These are phyloP conservation scores for Terrapene triunguis DNA, from an alignment of 2,113 vertebrate genomes.

Conservation along the genomic window DNA sequence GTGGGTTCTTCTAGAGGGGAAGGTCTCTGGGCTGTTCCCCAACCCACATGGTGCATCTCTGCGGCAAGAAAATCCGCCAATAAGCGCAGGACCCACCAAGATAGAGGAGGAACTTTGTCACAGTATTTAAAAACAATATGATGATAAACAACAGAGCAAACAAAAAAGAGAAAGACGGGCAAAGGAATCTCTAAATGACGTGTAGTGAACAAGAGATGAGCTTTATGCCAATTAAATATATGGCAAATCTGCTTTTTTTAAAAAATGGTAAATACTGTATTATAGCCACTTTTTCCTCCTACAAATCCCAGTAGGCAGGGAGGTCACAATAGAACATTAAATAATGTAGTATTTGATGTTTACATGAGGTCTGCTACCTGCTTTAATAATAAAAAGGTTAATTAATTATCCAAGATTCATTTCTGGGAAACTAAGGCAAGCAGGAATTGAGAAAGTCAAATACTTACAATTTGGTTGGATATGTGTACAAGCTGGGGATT, in stretches of 20 bases:
- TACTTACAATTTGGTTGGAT: constrained; percentile 5
- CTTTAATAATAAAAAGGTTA: constrained; percentile 12
- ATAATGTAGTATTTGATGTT: constrained; percentile 15
- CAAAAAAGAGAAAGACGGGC: background rate
- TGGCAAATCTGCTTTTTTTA: constrained; percentile 5
- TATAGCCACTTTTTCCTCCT: background rate
- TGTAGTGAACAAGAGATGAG: background rate
- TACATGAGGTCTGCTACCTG: background rate
- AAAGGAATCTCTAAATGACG: background rate
- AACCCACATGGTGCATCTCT: too few species aligned
- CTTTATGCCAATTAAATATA: background rate
- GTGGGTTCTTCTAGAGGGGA: too few species aligned
- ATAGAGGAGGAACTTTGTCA: too few species aligned
- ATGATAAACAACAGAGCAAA: background rate
- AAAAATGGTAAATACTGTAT: background rate
- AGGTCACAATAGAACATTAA: constrained; percentile 14
- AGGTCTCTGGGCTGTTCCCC: too few species aligned
- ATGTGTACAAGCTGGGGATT: background rate
- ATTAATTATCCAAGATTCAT: background rate
- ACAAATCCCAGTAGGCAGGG: background rate
- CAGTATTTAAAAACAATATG: background rate
- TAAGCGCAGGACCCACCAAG: too few species aligned
- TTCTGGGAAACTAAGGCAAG: background rate
- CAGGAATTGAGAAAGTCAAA: background rate
- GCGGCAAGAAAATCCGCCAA: too few species aligned